These are phyloP conservation scores for Halotydeus destructor DNA, from an alignment of 1,140 invertebrate genomes.

Conservation along the genomic window DNA sequence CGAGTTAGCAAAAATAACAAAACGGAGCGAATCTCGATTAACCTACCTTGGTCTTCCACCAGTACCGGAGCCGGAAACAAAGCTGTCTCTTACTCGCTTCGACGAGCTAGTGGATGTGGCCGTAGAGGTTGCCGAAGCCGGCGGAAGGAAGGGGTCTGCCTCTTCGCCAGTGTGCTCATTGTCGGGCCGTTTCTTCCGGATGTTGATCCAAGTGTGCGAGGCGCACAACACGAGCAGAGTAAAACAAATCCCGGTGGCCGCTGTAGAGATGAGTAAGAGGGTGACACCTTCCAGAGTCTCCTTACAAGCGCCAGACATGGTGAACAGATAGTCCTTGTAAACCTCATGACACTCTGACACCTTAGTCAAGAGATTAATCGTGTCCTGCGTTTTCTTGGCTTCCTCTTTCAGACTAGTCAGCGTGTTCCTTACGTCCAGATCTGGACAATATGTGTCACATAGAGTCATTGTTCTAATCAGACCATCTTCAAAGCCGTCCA, in stretches of 20 bases:
- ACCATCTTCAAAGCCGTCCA: not conserved
- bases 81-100: conserved; percentile 37
- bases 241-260: conserved; percentile 60
- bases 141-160: conserved; percentile 43
- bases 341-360: conserved; percentile 55
- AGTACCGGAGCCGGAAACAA: conserved; percentile 26
- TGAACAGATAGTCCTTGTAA: conserved; percentile 52
- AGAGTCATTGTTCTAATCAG: not conserved
- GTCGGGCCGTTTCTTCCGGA: conserved; percentile 49
- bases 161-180: conserved; percentile 43
- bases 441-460: conserved; percentile 1
- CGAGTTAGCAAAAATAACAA: not conserved
- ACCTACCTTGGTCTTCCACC: conserved; percentile 14
- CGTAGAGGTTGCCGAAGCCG: conserved; percentile 24
- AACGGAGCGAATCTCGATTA: not conserved
- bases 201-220: conserved; percentile 88
- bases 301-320: conserved; percentile 51
- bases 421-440: not conserved
- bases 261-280: conserved; percentile 60
- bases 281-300: conserved; percentile 45
- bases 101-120: conserved; percentile 27
- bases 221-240: conserved; percentile 78
- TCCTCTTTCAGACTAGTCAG: not conserved
- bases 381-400: no score
- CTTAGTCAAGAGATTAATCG: no score